phyloP scores from a whole-genome alignment of 92 coral and sea anemone genomes.

The Scolanthus callimorphus region DNA sequence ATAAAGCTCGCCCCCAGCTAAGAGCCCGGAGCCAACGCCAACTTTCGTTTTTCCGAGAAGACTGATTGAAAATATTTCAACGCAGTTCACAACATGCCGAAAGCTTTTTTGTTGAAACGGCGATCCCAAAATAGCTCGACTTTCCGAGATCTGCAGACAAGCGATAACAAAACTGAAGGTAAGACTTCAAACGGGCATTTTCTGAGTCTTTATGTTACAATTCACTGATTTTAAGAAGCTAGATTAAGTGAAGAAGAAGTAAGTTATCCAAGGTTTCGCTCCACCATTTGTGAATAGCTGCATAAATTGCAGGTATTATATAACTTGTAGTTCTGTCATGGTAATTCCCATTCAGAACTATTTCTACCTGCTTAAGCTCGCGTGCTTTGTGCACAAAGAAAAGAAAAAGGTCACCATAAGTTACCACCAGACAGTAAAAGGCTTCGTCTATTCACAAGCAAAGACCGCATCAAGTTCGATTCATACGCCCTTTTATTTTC shows the following conservation, averaged over 20 bases:
- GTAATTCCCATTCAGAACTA: background rate
- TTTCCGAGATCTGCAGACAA: background rate
- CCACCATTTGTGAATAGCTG: too few relatives aligned
- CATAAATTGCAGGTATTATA: too few relatives aligned
- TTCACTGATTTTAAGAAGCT: too few relatives aligned
- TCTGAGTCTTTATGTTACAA: too few relatives aligned
- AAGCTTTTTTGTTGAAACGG: conserved; percentile 59
- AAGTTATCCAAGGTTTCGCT: too few relatives aligned
- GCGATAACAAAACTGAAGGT: conserved; percentile 11
- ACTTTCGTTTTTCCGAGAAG: background rate
- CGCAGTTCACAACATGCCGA: conserved; percentile 42
- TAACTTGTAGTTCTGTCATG: background rate
- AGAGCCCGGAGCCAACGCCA: background rate
- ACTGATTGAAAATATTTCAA: too few relatives aligned
- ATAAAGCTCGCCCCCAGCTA: background rate
- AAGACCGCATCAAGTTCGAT: too few relatives aligned
- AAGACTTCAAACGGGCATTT: too few relatives aligned
- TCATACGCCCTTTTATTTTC: too few relatives aligned
- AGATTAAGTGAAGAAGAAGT: too few relatives aligned
- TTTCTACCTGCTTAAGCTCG: conserved; percentile 27
- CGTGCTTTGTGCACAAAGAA: conserved; percentile 25
- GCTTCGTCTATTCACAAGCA: too few relatives aligned
- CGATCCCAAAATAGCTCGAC: conserved; percentile 9
- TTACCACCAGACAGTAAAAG: background rate
- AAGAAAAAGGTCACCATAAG: conserved; percentile 9